Evolutionary conservation across 2,113 vertebrate species (phyloP).

Genomic region (Centropristis striata): DNA sequence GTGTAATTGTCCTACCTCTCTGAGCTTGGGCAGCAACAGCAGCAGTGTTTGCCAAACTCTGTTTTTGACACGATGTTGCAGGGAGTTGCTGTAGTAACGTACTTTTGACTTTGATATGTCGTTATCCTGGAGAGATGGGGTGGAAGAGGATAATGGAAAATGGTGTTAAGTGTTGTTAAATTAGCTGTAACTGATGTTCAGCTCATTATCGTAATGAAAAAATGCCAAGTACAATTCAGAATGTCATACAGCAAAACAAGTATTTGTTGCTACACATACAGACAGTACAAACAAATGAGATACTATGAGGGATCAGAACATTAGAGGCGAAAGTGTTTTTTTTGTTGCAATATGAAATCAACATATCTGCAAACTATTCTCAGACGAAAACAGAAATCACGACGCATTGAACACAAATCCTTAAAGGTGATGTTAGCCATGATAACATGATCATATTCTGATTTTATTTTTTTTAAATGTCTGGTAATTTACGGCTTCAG

Average conservation of each 20-base stretch:
- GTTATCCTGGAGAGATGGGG: slow-evolving; percentile 84
- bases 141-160: slow-evolving; percentile 8
- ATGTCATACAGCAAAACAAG: neutral
- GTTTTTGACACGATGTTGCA: slow-evolving; percentile 95
- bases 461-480: too few species aligned
- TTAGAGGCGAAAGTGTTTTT: neutral
- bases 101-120: slow-evolving; percentile 88
- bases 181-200: neutral
- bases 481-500: too few species aligned
- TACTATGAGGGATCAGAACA: neutral
- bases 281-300: neutral
- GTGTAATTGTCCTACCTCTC: slow-evolving; percentile 81
- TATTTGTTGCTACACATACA: neutral
- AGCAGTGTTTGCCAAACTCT: slow-evolving; percentile 93
- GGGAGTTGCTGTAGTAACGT: slow-evolving; percentile 93
- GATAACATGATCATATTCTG: neutral
- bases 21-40: slow-evolving; percentile 90
- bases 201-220: neutral
- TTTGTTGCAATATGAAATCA: neutral
- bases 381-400: neutral
- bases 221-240: neutral
- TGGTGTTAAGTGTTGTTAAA: slow-evolving; percentile 4
- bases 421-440: neutral
- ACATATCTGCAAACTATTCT: neutral
- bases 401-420: neutral